phyloP scores from a whole-genome alignment of 2,797 vertebrate species.

The Rhinatrema bivittatum region DNA sequence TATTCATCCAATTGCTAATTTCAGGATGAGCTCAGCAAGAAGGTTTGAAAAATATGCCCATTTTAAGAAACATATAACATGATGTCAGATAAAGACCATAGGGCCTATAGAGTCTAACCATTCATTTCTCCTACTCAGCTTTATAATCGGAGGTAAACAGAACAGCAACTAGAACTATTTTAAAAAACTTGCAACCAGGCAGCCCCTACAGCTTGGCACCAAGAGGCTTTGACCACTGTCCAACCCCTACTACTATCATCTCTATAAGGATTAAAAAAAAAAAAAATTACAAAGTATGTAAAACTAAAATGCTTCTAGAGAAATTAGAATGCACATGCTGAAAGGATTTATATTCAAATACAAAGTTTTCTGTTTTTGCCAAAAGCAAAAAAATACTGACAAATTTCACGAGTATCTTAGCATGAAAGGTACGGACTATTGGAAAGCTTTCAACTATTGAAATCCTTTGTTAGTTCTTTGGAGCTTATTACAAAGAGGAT shows the following conservation, averaged over 20 bases:
- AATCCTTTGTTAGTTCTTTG: conserved; percentile 21
- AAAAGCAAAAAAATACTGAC: neutral
- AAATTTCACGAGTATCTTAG: neutral
- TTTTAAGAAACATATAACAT: too few relatives aligned
- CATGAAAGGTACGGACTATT: neutral
- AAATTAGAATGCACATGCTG: conserved; percentile 12
- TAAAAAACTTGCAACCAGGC: conserved; percentile 19
- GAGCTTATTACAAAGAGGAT: too few relatives aligned
- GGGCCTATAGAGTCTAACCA: too few relatives aligned
- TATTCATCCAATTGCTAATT: too few relatives aligned
- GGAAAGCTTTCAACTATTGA: conserved; percentile 21
- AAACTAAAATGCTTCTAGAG: neutral
- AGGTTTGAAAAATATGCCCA: too few relatives aligned
- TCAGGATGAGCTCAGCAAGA: too few relatives aligned
- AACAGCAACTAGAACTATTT: conserved; percentile 12
- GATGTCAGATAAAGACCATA: too few relatives aligned
- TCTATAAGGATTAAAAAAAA: conserved; percentile 19
- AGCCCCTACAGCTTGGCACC: conserved; percentile 17
- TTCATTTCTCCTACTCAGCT: too few relatives aligned
- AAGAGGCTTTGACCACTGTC: too few relatives aligned
- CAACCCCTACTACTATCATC: conserved; percentile 13
- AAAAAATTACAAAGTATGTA: neutral
- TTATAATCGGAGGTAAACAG: too few relatives aligned
- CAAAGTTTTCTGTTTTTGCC: neutral
- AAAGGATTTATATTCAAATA: neutral